Conservation (phyloP, 2,888 invertebrate genomes). For the Stegana nigrithorax region DNA sequence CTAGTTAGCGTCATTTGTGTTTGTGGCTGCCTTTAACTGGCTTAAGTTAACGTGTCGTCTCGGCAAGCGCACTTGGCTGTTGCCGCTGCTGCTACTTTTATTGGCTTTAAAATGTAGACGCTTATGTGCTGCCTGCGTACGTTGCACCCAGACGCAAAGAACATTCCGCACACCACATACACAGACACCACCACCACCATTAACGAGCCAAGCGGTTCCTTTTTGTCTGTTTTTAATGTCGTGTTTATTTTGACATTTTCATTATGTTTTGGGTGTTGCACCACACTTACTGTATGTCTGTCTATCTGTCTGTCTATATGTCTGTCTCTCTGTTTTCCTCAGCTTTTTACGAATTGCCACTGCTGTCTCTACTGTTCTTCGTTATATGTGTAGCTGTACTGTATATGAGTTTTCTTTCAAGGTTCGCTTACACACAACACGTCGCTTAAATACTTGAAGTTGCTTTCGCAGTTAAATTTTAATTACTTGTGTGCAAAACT, state of each 20-base stretch:
- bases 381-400: background rate
- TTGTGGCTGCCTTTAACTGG: conserved; percentile 15
- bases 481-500: too few relatives aligned
- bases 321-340: too few relatives aligned
- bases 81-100: conserved; percentile 11
- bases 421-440: too few relatives aligned
- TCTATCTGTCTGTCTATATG: background rate
- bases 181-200: conserved; percentile 22
- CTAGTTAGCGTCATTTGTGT: conserved; percentile 34
- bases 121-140: background rate
- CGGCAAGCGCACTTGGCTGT: background rate
- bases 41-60: background rate
- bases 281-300: background rate
- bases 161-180: too few relatives aligned
- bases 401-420: background rate
- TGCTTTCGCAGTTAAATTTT: too few relatives aligned
- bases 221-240: conserved; percentile 51
- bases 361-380: too few relatives aligned
- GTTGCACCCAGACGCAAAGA: too few relatives aligned
- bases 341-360: too few relatives aligned
- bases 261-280: conserved; percentile 48
- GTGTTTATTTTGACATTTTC: conserved; percentile 64
- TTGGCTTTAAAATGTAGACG: conserved; percentile 49
- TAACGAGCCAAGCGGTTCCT: too few relatives aligned
- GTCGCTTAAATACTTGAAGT: too few relatives aligned